Evolutionary conservation across 2,113 vertebrate genomes (phyloP).

Genomic region (Sminthopsis crassicaudata): DNA sequence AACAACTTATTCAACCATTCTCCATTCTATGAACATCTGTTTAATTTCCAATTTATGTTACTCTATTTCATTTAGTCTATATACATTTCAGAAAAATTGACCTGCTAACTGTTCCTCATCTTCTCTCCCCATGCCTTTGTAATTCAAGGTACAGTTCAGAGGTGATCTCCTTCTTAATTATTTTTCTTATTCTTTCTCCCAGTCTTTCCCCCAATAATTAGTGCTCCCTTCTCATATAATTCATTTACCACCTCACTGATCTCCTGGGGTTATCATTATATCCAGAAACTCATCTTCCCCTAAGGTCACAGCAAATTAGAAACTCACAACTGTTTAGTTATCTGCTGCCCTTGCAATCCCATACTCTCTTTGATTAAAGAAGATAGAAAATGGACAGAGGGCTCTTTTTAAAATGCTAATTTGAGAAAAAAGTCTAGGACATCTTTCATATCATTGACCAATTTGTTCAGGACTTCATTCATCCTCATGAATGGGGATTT

Average conservation of each 20-base stretch:
- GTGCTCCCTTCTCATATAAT: neutral
- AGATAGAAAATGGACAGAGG: neutral
- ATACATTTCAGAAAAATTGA: neutral
- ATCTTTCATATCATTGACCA: neutral
- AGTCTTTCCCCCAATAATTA: neutral
- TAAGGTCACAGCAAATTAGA: neutral
- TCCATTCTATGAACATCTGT: neutral
- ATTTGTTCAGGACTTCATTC: neutral
- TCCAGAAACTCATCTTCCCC: neutral
- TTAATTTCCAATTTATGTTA: neutral
- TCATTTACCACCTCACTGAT: neutral
- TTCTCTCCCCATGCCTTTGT: neutral
- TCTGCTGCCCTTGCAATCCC: neutral
- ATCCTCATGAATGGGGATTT: neutral
- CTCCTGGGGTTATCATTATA: neutral
- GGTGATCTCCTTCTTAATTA: neutral
- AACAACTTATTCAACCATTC: neutral
- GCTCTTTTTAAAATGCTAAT: neutral
- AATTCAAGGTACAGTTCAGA: neutral
- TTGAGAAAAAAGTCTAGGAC: neutral
- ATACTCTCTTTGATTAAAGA: neutral
- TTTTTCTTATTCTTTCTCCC: neutral
- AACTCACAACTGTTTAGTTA: neutral
- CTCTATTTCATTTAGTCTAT: neutral
- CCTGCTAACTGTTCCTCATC: neutral